Evolutionary conservation across 2,888 invertebrate genomes (phyloP), one percentile per base, ranked within the genome.

Genomic region (Tachina fera): DNA sequence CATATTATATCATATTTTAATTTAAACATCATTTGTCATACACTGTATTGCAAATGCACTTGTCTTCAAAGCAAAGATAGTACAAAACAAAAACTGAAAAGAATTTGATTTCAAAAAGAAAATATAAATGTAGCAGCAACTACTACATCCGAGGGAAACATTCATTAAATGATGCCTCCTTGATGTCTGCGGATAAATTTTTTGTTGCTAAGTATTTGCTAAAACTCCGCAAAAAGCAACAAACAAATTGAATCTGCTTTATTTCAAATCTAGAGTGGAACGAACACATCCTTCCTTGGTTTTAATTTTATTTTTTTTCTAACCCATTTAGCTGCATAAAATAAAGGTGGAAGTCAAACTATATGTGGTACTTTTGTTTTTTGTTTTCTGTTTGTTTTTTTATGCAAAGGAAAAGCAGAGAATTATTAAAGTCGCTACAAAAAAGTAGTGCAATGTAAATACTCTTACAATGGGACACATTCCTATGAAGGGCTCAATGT

Each of bases 111-210:
- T 31, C 31, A 79, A 67, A 43, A 82, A 41, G 10, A 14, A 60
- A 31, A 31, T 14, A 51, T 39, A 19, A 41, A 31, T 31, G 31
- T 31, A 31, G 31, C 5, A 31, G 6, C 31, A 31, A 31, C 31
- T 31, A 4, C 3, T 22, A 31, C 31, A 68, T 63, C 11, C 43
- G 67, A 78, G 51, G 51, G 47, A 16, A 61, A 72, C n/a, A 39
- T 41, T 83, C 61, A 6, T 31, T 31, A 31, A 51, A 71, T 13
- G 65, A 80, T 80, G 84, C 80, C 75, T 80, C 65, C n/a, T n/a
- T n/a, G 71, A 84, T 71, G 84, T 84, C 80, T 80, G 75, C 51
- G 31, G 8, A 65, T 16, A 31, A 31, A 51, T 39, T 31, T 72
- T 47, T 65, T 56, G 31, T 60, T 53, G 10, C 41, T 41, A 3